A percentile compares a stretch with the other conserved stretches of the same genome.
phyloP scores from a whole-genome alignment of 2,113 vertebrate genomes.

The Todiramphus chloris region DNA sequence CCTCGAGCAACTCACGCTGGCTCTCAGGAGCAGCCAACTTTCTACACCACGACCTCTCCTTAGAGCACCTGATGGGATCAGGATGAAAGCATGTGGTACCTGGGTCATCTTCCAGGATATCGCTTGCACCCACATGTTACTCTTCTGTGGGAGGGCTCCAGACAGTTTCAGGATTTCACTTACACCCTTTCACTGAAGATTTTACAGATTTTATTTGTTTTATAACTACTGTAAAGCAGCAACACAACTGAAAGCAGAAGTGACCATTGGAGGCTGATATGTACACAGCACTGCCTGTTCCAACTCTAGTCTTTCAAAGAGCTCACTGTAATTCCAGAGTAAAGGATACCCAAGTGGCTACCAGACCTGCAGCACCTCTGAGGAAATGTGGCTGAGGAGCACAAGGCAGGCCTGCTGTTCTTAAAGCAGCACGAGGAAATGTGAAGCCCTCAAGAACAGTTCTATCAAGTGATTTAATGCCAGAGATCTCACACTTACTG shows the following conservation, averaged over 20 bases:
- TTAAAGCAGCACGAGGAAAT: neutral
- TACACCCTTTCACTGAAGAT: neutral
- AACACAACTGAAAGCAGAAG: neutral
- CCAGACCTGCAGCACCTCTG: neutral
- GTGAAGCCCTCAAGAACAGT: neutral
- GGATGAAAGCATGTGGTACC: neutral
- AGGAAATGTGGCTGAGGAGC: neutral
- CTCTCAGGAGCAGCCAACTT: rapidly evolving
- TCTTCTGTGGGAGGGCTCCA: neutral
- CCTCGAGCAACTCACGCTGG: neutral
- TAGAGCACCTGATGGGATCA: neutral
- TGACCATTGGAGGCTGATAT: rapidly evolving
- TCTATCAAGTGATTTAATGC: rapidly evolving
- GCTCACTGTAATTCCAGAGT: neutral
- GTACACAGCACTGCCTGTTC: neutral
- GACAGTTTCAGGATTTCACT: neutral
- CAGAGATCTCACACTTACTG: neutral
- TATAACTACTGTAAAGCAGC: neutral
- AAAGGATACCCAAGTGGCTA: neutral
- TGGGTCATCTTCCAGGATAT: neutral
- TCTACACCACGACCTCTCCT: rapidly evolving
- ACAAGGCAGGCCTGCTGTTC: neutral
- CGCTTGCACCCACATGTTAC: rapidly evolving
- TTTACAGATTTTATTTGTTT: neutral
- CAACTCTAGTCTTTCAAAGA: neutral